Percentiles rank a stretch among this genome's conserved stretches.
These are phyloP conservation scores for Orchesellides sinensis DNA, from an alignment of 2,888 invertebrate genomes.

Conservation along the genomic window DNA sequence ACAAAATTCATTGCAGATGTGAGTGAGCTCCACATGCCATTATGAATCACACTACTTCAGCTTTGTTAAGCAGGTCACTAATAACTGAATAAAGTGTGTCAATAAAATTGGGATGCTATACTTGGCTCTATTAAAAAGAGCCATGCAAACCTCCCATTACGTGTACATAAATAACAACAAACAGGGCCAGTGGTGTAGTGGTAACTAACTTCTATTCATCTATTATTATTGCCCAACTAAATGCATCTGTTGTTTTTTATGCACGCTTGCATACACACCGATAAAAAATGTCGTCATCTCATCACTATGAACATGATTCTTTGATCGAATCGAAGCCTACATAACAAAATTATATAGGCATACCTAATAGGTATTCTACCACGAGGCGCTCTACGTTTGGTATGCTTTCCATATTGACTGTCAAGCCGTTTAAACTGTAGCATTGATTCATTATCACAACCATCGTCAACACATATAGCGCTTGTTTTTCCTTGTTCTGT, in stretches of 20 bases:
- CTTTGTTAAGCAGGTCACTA: constrained; percentile 62
- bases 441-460: constrained; percentile 32
- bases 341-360: not conserved
- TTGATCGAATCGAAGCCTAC: too few relatives aligned
- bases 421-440: constrained; percentile 22
- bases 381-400: constrained; percentile 41
- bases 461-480: constrained; percentile 24
- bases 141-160: constrained; percentile 4
- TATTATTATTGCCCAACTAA: not conserved
- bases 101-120: constrained; percentile 49
- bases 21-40: not conserved
- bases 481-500: constrained; percentile 58
- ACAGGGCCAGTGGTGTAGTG: not conserved
- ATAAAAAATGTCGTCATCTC: constrained; percentile 4
- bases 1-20: not conserved
- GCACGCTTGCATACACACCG: not conserved
- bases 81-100: constrained; percentile 59
- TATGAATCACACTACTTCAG: not conserved
- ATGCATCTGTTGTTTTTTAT: not conserved
- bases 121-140: constrained; percentile 22
- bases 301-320: not conserved
- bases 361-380: not conserved
- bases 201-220: too few relatives aligned
- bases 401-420: constrained; percentile 19
- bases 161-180: constrained; percentile 13